Conservation (phyloP, 2,113 vertebrate genomes). For the Paradoxurus hermaphroditus region DNA sequence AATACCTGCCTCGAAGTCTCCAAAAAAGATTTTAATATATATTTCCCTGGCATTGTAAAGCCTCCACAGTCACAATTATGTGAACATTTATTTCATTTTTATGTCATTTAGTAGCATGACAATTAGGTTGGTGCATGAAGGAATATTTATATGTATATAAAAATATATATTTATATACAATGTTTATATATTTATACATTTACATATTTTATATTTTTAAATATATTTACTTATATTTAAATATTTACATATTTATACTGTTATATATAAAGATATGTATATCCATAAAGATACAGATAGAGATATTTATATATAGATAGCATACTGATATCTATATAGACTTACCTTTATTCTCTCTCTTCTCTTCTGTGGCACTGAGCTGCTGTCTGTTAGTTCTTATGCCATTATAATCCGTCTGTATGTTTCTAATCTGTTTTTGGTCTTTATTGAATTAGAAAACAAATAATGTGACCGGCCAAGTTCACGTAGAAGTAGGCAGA, state of each 20-base stretch:
- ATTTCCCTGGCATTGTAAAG: background rate
- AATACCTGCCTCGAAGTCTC: background rate
- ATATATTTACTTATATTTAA: background rate
- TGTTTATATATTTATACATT: background rate
- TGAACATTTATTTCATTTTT: background rate
- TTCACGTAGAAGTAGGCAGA: background rate
- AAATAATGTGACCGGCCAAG: background rate
- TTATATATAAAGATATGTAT: background rate
- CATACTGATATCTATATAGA: background rate
- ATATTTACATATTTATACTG: background rate
- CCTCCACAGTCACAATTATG: background rate
- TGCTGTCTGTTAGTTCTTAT: background rate
- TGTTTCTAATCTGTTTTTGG: background rate
- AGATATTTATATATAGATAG: background rate
- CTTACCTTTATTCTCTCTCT: background rate
- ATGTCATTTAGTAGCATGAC: background rate
- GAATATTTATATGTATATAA: background rate
- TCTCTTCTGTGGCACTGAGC: background rate
- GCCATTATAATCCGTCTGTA: background rate
- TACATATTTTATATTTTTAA: background rate
- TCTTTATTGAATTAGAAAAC: background rate
- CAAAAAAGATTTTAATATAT: background rate
- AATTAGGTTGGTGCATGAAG: background rate
- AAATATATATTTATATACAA: background rate
- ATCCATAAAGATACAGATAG: too few relatives aligned